phyloP scores from a whole-genome alignment of 2,797 vertebrate species.

The Trichosurus vulpecula region DNA sequence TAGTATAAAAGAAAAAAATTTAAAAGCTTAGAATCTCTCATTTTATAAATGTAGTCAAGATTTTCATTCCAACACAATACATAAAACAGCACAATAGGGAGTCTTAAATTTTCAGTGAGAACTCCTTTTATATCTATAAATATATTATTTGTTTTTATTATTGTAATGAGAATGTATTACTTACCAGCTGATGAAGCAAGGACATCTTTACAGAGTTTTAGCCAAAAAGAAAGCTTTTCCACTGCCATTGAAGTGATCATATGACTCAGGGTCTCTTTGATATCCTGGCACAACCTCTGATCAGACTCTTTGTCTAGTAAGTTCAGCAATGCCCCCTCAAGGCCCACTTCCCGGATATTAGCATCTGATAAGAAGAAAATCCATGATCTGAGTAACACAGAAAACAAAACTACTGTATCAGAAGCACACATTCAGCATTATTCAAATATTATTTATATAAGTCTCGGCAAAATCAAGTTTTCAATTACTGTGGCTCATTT shows the following conservation, averaged over 20 bases:
- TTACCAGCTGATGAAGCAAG: slow-evolving; percentile 92
- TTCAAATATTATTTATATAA: slow-evolving; percentile 23
- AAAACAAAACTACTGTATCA: slow-evolving; percentile 66
- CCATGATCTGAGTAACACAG: slow-evolving; percentile 61
- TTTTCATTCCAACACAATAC: not conserved
- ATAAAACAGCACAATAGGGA: not conserved
- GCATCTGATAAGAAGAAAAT: slow-evolving; percentile 86
- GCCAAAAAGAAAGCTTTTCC: slow-evolving; percentile 92
- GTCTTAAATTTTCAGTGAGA: not conserved
- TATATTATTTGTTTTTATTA: slow-evolving; percentile 44
- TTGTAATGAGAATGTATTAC: slow-evolving; percentile 56
- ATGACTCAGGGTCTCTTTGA: slow-evolving; percentile 92
- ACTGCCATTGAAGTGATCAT: slow-evolving; percentile 91
- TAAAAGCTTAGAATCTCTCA: not conserved
- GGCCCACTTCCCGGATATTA: slow-evolving; percentile 92
- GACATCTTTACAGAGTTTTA: slow-evolving; percentile 96
- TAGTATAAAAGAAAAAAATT: not conserved
- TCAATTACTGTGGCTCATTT: not conserved
- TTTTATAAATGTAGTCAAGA: not conserved
- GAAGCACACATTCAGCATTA: slow-evolving; percentile 38
- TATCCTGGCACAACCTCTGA: slow-evolving; percentile 88
- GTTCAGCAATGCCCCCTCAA: slow-evolving; percentile 93
- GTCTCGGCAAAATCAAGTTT: slow-evolving; percentile 20
- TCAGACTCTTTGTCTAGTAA: slow-evolving; percentile 93
- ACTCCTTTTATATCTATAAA: not conserved